Conservation (phyloP, 2,113 vertebrate species). For the Psilopsiagon aymara region DNA sequence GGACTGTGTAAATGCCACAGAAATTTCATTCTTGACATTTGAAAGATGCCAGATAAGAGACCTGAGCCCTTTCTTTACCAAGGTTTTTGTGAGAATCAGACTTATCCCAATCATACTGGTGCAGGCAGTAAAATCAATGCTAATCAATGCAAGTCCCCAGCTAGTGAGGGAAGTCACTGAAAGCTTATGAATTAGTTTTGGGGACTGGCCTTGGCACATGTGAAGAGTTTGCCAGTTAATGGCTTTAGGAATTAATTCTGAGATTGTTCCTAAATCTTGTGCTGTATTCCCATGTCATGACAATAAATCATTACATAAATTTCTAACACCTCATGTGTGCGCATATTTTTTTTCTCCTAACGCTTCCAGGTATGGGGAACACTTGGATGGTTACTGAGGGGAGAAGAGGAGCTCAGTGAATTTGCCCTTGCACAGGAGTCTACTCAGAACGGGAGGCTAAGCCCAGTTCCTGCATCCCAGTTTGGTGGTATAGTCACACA, state of each 20-base stretch:
- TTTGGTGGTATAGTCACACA: not conserved
- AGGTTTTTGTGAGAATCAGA: not conserved
- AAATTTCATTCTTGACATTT: not conserved
- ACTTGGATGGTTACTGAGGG: not conserved
- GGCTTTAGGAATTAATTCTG: not conserved
- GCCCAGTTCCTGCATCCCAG: not conserved
- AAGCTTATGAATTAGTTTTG: not conserved
- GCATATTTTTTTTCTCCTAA: not conserved
- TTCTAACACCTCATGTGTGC: not conserved
- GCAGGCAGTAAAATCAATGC: not conserved
- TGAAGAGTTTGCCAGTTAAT: not conserved
- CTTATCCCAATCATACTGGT: not conserved
- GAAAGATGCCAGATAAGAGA: conserved; percentile 3
- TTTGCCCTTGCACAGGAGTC: not conserved
- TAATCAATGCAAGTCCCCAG: not conserved
- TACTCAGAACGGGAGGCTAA: not conserved
- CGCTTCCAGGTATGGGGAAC: not conserved
- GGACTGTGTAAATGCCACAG: not conserved
- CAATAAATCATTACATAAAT: not conserved
- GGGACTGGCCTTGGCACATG: not conserved
- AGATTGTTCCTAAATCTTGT: not conserved
- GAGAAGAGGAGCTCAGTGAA: not conserved
- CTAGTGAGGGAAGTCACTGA: not conserved
- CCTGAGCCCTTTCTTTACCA: not conserved
- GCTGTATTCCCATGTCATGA: not conserved